Conservation (phyloP, 2,113 vertebrate species). For the Noturus placidus region DNA sequence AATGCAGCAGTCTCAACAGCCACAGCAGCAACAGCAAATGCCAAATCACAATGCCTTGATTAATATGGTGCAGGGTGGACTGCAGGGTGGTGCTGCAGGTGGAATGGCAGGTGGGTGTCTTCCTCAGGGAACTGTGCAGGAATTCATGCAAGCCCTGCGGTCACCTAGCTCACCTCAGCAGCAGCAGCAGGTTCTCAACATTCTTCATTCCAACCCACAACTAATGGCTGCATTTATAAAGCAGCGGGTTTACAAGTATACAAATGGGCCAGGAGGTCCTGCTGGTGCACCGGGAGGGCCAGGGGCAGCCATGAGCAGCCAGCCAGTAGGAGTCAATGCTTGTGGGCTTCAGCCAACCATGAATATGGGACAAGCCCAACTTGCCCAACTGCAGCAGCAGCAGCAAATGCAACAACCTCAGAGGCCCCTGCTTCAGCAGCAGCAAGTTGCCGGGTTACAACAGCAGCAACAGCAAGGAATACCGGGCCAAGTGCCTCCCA, state of each 20-base stretch:
- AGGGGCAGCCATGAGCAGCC: constrained; percentile 66
- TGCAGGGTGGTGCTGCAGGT: constrained; percentile 72
- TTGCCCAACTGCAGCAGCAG: constrained; percentile 77
- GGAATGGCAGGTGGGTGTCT: constrained; percentile 65
- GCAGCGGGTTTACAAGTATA: constrained; percentile 81
- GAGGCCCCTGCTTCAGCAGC: constrained; percentile 76
- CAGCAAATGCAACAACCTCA: constrained; percentile 77
- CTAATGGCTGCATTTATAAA: constrained; percentile 87
- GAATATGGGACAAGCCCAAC: constrained; percentile 77
- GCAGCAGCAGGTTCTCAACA: constrained; percentile 84
- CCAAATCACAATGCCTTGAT: constrained; percentile 50
- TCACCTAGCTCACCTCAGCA: constrained; percentile 68
- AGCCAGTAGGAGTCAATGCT: constrained; percentile 77
- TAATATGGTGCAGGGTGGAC: constrained; percentile 63
- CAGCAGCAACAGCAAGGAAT: constrained; percentile 80
- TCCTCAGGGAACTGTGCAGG: constrained; percentile 68
- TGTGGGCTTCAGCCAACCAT: constrained; percentile 78
- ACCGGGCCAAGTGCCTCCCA: constrained; percentile 76
- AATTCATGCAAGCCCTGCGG: constrained; percentile 57
- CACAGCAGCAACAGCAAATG: constrained; percentile 56
- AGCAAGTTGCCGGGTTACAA: constrained; percentile 60
- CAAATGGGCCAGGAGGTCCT: constrained; percentile 62
- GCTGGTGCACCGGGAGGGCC: constrained; percentile 67
- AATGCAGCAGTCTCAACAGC: constrained; percentile 72
- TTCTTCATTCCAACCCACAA: constrained; percentile 86